Evolutionary conservation across 2,797 vertebrate species (phyloP), one percentile per base, ranked within the genome.

Genomic region (Amphiprion clarkii): DNA sequence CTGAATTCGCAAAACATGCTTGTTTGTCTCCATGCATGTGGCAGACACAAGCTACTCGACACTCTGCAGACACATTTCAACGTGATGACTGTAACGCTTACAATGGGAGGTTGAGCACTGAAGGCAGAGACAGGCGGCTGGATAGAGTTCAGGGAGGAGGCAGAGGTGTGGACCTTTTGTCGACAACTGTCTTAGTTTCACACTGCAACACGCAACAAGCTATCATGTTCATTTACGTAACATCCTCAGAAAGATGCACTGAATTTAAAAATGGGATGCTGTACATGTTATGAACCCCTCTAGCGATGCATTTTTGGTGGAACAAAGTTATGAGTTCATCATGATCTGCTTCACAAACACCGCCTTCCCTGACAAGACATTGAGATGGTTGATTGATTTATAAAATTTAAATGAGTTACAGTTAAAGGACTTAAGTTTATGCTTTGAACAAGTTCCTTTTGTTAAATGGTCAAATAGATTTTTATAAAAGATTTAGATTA

Each of bases 181-280:
- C 27, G 39, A 14, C 12, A 25, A 25, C 29, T 53, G 16, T 31
- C 66, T 81, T 83, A 71, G 65, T 86, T 51, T 70, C 29, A 55
- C 5, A 29, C 14, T 70, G 46, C 55, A 79, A 71, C 72, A 53
- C 4, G 11, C 59, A 79, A 71, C 44, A 76, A 61, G 68, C 57
- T 86, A 87, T 87, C 74, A 73, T 58, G 25, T 86, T 84, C 31
- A 69, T 79, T 87, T 75, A 78, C 11, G 42, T 79, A 79, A 88
- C 76, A 51, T 19, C 14, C 13, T 17, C 16, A 55, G 39, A 12
- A 57, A 49, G 60, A 71, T 29, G 62, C 4, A 57, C 5, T 16
- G 14, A 60, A 19, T 8, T 27, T n/a, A 36, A 33, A 52, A 72
- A 36, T 31, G 12, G 11, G 27, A 66, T 60, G 3, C 6, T 56